Evolutionary conservation across 1,140 invertebrate genomes (phyloP).

Genomic region (Atta cephalotes): DNA sequence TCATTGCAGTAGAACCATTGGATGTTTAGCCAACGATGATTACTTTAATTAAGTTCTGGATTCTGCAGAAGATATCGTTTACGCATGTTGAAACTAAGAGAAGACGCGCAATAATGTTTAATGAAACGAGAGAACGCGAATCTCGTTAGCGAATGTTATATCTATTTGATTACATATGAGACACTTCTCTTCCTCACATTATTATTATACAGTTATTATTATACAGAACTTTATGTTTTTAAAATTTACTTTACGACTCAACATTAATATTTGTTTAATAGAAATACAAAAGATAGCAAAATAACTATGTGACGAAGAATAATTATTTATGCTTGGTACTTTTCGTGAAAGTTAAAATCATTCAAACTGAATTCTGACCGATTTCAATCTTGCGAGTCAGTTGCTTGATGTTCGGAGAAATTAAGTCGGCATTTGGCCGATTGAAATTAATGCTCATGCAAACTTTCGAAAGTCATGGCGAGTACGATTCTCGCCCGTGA

Average conservation of each 20-base stretch:
- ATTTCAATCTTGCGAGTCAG: constrained; percentile 13
- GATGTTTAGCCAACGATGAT: constrained; percentile 36
- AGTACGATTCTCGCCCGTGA: constrained; percentile 25
- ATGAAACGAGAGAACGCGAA: constrained; percentile 15
- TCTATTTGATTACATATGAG: constrained; percentile 2
- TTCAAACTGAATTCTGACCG: not conserved
- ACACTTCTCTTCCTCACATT: not conserved
- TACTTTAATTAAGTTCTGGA: constrained; percentile 52
- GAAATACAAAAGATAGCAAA: not conserved
- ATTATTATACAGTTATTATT: not conserved
- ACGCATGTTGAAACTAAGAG: constrained; percentile 24
- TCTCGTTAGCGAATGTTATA: constrained; percentile 27
- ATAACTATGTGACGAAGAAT: not conserved
- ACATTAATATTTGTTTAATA: not conserved
- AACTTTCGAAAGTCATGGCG: constrained; percentile 47
- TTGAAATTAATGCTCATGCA: constrained; percentile 42
- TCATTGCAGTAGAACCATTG: not conserved
- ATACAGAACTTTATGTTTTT: not conserved
- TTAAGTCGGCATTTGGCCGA: constrained; percentile 46
- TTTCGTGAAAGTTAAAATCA: not conserved
- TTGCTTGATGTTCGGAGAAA: not conserved
- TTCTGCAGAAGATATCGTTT: not conserved
- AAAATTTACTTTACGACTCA: not conserved
- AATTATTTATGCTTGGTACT: not conserved
- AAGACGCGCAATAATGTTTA: constrained; percentile 22